Conservation (phyloP, 2,113 vertebrate species). For the Ophiodon elongatus region DNA sequence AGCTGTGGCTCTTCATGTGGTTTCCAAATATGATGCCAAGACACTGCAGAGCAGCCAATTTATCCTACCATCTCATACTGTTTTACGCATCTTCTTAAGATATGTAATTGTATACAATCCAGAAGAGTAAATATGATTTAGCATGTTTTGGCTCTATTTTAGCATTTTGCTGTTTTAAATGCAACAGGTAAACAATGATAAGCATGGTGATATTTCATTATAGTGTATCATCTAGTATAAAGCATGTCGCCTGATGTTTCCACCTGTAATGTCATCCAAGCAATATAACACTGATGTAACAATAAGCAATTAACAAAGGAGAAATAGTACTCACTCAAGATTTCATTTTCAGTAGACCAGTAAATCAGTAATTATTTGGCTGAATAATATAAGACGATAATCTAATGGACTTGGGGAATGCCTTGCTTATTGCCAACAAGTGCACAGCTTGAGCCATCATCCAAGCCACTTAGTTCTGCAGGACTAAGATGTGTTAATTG, state of each 20-base stretch:
- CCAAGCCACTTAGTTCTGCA: background rate
- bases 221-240: background rate
- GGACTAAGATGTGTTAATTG: background rate
- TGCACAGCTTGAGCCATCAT: background rate
- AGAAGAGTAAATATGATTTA: background rate
- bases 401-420: background rate
- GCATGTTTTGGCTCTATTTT: background rate
- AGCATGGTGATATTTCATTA: background rate
- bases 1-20: background rate
- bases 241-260: background rate
- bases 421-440: background rate
- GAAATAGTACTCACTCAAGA: background rate
- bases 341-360: background rate
- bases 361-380: background rate
- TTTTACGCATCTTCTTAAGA: background rate
- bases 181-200: background rate
- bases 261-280: background rate
- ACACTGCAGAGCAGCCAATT: background rate
- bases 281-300: background rate
- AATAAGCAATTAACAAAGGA: background rate
- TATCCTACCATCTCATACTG: background rate
- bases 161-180: background rate
- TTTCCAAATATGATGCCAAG: background rate
- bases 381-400: background rate
- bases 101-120: background rate